Base-by-base conservation (phyloP, 1,140 invertebrate species). In the Charaxes varanes region DNA sequence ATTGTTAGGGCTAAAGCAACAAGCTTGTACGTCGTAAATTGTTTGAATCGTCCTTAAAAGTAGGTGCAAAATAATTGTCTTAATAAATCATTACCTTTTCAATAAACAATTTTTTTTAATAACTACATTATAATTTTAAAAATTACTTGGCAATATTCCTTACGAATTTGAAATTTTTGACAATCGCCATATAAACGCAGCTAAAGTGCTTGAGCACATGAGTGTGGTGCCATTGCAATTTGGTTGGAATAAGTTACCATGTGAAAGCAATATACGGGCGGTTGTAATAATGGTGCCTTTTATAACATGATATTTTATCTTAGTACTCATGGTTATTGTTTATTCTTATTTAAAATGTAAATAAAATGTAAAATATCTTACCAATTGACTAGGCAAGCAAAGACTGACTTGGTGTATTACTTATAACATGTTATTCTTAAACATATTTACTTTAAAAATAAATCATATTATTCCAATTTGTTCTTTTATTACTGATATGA, bases 321-420 rank as follows among this genome's bases (percentile, higher is more conserved):
- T 33, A 52, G 33, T 44, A 44, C 37, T 50, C 42, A 46, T 32
- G 23, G 43, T 30, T 2, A 41, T 26, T 30, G 40, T 31, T 44
- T 33, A 46, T 42, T 37, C 21, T 35, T 40, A 49, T 43, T 34
- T 49, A 43, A 51, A 59, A 43, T 60, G 57, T 55, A 62, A 62
- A 64, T 63, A 58, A 30, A 33, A 28, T 41, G 10, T 43, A 13
- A 22, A 31, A 17, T 34, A 30, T 52, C 50, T 68, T 76, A 76
- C 65, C 62, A 63, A 74, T 67, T 66, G 58, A 74, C 65, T 78
- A 78, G 68, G 62, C 73, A 72, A 73, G 71, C 69, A 80, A 82
- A 82, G 78, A 82, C 78, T 82, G 78, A 82, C 76, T 82, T 79
- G 69, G 69, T 77, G 62, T 79, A 78, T 74, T 69, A 68, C 43